Evolutionary conservation across 2,797 vertebrate genomes (phyloP).

Genomic region (Eutrigla gurnardus): DNA sequence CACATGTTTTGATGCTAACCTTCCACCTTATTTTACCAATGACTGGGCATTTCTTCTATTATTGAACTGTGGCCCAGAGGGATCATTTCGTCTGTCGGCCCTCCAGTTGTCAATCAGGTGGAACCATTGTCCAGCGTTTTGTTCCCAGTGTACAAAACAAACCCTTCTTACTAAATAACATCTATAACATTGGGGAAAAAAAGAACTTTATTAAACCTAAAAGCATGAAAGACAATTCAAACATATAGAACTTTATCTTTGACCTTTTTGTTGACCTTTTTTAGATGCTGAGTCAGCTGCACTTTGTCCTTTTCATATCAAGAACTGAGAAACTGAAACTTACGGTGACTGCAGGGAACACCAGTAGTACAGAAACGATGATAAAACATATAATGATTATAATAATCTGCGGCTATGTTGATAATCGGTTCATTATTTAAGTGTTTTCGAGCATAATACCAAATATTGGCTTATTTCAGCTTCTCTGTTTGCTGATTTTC

Average conservation of each 20-base stretch:
- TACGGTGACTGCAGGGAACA: neutral
- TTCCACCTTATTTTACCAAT: neutral
- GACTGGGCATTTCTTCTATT: neutral
- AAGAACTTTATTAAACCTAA: neutral
- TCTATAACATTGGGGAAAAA: neutral
- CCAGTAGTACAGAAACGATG: neutral
- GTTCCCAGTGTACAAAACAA: neutral
- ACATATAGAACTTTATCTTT: slow-evolving; percentile 27
- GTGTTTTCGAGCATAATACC: neutral
- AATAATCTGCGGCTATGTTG: neutral
- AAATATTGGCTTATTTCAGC: neutral
- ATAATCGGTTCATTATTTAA: neutral
- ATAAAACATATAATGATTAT: neutral
- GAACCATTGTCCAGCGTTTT: neutral
- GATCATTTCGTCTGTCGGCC: neutral
- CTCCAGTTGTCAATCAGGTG: neutral
- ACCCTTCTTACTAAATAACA: neutral
- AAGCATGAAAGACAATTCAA: neutral
- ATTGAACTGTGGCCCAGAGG: neutral
- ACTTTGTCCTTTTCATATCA: slow-evolving; percentile 45
- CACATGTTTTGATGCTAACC: neutral
- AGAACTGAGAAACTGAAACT: slow-evolving; percentile 26
- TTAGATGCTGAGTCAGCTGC: slow-evolving; percentile 36
- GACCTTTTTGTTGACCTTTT: slow-evolving; percentile 39
- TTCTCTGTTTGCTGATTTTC: neutral